phyloP scores from a whole-genome alignment of 2,113 vertebrate genomes.

The Chaetodon auriga region DNA sequence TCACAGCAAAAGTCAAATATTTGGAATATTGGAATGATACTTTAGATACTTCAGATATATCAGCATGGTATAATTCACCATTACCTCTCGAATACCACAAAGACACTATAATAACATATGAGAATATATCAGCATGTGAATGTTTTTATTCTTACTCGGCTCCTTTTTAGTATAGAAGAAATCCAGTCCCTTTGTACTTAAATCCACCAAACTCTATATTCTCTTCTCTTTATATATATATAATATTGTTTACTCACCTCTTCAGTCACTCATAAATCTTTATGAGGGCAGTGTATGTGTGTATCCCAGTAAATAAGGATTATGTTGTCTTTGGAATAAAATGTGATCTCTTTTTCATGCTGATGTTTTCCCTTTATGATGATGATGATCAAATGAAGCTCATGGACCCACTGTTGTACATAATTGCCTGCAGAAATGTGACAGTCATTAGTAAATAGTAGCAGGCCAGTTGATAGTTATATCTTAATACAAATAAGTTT shows the following conservation, averaged over 20 bases:
- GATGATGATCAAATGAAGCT: conserved; percentile 30
- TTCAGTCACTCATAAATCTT: conserved; percentile 4
- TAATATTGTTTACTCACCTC: background rate
- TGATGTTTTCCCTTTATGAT: background rate
- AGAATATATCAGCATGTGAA: background rate
- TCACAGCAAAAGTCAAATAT: background rate
- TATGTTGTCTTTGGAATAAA: background rate
- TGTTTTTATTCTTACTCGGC: background rate
- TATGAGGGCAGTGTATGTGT: background rate
- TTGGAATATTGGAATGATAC: background rate
- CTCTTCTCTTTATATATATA: background rate
- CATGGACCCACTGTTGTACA: conserved; percentile 6
- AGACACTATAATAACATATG: background rate
- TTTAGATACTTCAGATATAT: conserved; percentile 11
- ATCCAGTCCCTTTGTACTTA: background rate
- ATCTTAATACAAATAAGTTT: background rate
- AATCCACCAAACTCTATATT: background rate
- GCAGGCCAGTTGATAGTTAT: conserved; percentile 32
- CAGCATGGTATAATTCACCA: background rate
- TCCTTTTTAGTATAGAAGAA: background rate
- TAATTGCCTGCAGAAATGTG: conserved; percentile 35
- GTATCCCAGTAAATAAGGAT: background rate
- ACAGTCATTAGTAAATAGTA: conserved; percentile 39
- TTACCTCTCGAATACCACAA: background rate
- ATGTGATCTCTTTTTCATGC: background rate